Conservation (phyloP, 2,797 vertebrate genomes). For the Aythya fuligula region DNA sequence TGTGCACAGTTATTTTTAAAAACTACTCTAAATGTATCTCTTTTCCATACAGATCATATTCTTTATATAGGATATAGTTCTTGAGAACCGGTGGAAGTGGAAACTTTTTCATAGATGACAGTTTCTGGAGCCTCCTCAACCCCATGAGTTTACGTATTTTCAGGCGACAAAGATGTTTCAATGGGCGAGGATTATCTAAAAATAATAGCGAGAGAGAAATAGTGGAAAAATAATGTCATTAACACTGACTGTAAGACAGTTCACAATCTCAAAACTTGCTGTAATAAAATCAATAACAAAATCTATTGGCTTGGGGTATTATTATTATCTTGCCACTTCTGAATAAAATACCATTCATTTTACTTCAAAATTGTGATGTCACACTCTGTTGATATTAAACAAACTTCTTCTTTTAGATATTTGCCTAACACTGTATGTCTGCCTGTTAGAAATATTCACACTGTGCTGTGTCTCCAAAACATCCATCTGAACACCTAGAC, state of each 20-base stretch:
- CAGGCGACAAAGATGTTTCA: slow-evolving; percentile 87
- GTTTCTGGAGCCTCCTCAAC: slow-evolving; percentile 76
- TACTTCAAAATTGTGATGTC: not conserved
- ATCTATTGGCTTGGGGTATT: not conserved
- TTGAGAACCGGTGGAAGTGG: slow-evolving; percentile 82
- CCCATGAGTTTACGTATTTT: slow-evolving; percentile 85
- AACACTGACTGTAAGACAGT: not conserved
- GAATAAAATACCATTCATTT: not conserved
- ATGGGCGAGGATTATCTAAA: slow-evolving; percentile 85
- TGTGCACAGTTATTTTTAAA: not conserved
- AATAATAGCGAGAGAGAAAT: not conserved
- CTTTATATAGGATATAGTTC: slow-evolving; percentile 86
- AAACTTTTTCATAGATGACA: slow-evolving; percentile 75
- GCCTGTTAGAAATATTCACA: not conserved
- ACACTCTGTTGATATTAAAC: not conserved
- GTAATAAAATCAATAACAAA: not conserved
- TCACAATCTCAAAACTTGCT: not conserved
- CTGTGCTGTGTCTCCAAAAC: not conserved
- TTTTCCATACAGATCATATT: slow-evolving; percentile 85
- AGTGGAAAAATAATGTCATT: not conserved
- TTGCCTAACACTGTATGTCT: not conserved
- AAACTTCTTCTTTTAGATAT: not conserved
- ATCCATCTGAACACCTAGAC: not conserved
- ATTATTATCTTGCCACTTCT: not conserved
- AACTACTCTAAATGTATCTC: slow-evolving; percentile 63